A percentile compares a stretch with the other conserved stretches of the same genome.
These are phyloP conservation scores for Aphelocoma coerulescens DNA, from an alignment of 2,113 vertebrate species.

Conservation along the genomic window DNA sequence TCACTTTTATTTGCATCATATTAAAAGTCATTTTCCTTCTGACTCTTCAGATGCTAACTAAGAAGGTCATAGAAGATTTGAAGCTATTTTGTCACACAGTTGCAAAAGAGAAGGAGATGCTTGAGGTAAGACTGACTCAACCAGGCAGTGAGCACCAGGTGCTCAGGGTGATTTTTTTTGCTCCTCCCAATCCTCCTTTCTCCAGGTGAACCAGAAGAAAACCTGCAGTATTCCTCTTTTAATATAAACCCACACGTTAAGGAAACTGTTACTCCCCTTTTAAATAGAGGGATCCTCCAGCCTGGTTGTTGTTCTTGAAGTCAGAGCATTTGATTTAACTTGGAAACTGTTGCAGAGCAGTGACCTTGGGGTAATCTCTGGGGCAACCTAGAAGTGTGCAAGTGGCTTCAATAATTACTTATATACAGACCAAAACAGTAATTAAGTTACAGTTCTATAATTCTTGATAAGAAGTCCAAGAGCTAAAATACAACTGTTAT, in stretches of 20 bases:
- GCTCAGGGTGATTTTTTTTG: neutral
- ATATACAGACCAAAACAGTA: accelerated
- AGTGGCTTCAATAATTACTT: neutral
- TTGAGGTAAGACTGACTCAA: slow-evolving; percentile 65
- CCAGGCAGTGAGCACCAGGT: neutral
- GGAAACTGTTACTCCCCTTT: neutral
- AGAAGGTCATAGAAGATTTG: slow-evolving; percentile 65
- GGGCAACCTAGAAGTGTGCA: neutral
- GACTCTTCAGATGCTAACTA: slow-evolving; percentile 60
- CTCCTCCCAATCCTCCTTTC: neutral
- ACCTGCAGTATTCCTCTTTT: neutral
- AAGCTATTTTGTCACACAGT: slow-evolving; percentile 58
- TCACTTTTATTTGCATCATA: neutral
- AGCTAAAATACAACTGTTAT: neutral
- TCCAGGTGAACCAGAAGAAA: neutral
- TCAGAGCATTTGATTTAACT: accelerated
- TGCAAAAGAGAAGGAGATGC: slow-evolving; percentile 57
- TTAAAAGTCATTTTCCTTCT: neutral
- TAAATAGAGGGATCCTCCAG: neutral
- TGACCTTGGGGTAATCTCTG: no score
- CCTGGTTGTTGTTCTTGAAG: neutral
- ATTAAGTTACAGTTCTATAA: neutral
- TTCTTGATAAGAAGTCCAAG: neutral
- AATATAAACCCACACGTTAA: accelerated
- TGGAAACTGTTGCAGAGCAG: neutral